Percentiles rank a stretch among this genome's conserved stretches.
phyloP scores from a whole-genome alignment of 2,888 invertebrate genomes.

The Dynastes tityus region DNA sequence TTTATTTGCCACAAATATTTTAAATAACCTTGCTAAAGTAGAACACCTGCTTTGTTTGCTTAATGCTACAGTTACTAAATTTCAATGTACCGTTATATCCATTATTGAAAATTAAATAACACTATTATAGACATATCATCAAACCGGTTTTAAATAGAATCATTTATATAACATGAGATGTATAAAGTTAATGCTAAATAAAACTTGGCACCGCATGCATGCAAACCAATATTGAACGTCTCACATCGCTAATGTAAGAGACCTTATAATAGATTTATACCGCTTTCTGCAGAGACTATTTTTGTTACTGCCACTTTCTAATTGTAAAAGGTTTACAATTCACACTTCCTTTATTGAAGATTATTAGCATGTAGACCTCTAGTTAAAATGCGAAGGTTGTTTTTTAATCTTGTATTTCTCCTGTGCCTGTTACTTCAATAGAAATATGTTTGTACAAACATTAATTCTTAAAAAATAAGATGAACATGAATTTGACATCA shows the following conservation, averaged over 20 bases:
- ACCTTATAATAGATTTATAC: conserved; percentile 18
- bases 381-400: neutral
- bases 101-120: conserved; percentile 16
- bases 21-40: conserved; percentile 14
- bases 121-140: conserved; percentile 24
- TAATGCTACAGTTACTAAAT: conserved; percentile 20
- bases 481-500: neutral
- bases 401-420: neutral
- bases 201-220: conserved; percentile 2
- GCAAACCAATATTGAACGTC: neutral
- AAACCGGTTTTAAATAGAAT: conserved; percentile 13
- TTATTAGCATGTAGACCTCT: neutral
- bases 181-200: conserved; percentile 11
- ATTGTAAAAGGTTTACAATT: neutral
- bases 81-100: conserved; percentile 2
- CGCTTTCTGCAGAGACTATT: conserved; percentile 24
- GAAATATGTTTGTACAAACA: too few species aligned
- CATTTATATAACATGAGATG: neutral
- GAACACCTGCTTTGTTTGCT: conserved; percentile 40
- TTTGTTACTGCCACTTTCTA: conserved; percentile 26
- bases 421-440: too few species aligned
- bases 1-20: conserved; percentile 12
- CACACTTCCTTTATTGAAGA: conserved; percentile 6
- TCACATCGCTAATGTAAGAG: neutral
- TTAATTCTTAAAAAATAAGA: neutral